Conservation (phyloP, 1,140 invertebrate genomes). For the Hermetia illucens region DNA sequence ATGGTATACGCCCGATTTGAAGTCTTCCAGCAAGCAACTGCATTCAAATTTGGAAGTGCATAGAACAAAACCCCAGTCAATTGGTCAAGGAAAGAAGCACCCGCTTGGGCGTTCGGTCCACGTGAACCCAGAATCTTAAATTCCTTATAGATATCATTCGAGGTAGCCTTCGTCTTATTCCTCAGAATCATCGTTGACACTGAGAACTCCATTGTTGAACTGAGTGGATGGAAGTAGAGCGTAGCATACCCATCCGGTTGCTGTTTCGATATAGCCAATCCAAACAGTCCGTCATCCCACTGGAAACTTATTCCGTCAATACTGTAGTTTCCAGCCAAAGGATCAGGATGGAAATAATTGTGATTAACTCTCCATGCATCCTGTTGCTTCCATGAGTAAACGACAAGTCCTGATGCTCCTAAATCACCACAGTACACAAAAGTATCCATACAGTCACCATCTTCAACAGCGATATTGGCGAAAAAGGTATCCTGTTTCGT, state of each 20-base stretch:
- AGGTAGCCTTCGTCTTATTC: slow-evolving; percentile 36
- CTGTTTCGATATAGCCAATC: slow-evolving; percentile 46
- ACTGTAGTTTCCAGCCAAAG: slow-evolving; percentile 50
- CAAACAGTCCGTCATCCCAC: slow-evolving; percentile 63
- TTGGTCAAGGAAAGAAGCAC: slow-evolving; percentile 54
- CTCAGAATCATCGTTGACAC: slow-evolving; percentile 50
- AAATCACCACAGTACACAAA: slow-evolving; percentile 52
- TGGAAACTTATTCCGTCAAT: slow-evolving; percentile 55
- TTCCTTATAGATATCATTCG: slow-evolving; percentile 39
- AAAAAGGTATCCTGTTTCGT: slow-evolving; percentile 54
- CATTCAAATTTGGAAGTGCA: slow-evolving; percentile 56
- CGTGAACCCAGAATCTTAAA: slow-evolving; percentile 53
- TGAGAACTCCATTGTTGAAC: slow-evolving; percentile 55
- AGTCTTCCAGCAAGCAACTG: slow-evolving; percentile 63
- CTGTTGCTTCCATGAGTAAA: slow-evolving; percentile 51
- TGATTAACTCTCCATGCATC: slow-evolving; percentile 54
- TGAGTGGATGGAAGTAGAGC: slow-evolving; percentile 62
- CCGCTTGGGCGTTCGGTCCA: slow-evolving; percentile 55
- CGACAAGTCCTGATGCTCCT: slow-evolving; percentile 45
- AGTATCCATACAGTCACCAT: slow-evolving; percentile 46
- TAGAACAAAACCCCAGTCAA: slow-evolving; percentile 60
- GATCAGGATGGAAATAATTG: slow-evolving; percentile 55
- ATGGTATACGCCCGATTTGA: slow-evolving; percentile 45
- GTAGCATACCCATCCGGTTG: slow-evolving; percentile 49
- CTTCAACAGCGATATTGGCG: slow-evolving; percentile 59